phyloP scores from a whole-genome alignment of 2,797 vertebrate genomes.

The Danionella dracula region DNA sequence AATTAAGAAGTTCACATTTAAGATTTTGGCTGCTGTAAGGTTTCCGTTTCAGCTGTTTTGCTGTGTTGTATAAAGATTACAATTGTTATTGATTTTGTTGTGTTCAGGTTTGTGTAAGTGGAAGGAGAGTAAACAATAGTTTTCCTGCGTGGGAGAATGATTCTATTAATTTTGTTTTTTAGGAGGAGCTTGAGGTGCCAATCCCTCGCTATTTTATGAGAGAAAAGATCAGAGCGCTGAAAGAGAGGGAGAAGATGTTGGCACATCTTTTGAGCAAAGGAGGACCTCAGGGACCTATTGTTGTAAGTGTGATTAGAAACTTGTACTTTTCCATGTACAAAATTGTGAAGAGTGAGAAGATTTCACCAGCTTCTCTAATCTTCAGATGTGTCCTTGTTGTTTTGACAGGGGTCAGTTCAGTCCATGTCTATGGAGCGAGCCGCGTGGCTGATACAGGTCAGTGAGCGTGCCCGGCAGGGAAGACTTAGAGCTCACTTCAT shows the following conservation, averaged over 20 bases:
- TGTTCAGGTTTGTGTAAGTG: too few species aligned
- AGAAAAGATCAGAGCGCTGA: slow-evolving; percentile 69
- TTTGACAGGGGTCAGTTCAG: slow-evolving; percentile 42
- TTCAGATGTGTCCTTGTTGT: neutral
- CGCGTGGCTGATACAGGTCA: slow-evolving; percentile 66
- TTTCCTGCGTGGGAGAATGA: too few species aligned
- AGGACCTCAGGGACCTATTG: slow-evolving; percentile 33
- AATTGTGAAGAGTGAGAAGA: too few species aligned
- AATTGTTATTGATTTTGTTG: too few species aligned
- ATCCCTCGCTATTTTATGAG: slow-evolving; percentile 80
- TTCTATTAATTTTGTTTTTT: slow-evolving; percentile 31
- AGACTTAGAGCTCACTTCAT: slow-evolving; percentile 70
- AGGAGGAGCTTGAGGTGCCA: slow-evolving; percentile 79
- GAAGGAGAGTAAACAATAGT: too few species aligned
- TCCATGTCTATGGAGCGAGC: slow-evolving; percentile 62
- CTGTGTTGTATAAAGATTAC: too few species aligned
- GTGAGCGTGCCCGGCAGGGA: slow-evolving; percentile 77
- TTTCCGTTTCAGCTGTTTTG: too few species aligned
- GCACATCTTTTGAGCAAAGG: slow-evolving; percentile 62
- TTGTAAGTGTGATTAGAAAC: slow-evolving; percentile 62
- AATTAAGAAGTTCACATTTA: too few species aligned
- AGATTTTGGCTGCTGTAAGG: too few species aligned
- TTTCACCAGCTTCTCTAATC: too few species aligned
- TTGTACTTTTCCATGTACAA: too few species aligned
- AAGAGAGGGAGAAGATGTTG: slow-evolving; percentile 69